Conservation (phyloP, 2,113 vertebrate species). For the Xiphias gladius region DNA sequence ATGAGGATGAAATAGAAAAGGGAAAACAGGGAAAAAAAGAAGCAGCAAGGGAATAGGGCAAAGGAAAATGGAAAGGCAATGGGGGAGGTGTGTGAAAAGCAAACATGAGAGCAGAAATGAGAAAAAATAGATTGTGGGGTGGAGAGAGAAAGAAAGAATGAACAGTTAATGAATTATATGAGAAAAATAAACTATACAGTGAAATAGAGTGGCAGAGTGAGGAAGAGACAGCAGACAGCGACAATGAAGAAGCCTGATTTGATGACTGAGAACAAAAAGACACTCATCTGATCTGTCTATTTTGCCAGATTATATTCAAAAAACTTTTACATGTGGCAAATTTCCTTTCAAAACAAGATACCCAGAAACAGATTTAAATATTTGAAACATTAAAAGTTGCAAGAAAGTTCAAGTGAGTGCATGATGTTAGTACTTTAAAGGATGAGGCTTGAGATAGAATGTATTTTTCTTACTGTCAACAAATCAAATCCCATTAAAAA, state of each 20-base stretch:
- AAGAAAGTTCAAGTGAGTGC: neutral
- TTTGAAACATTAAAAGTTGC: neutral
- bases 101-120: slow-evolving; percentile 3
- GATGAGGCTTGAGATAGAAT: neutral
- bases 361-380: neutral
- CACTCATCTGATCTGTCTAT: slow-evolving; percentile 24
- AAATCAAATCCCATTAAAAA: slow-evolving; percentile 36
- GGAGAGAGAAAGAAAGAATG: slow-evolving; percentile 31
- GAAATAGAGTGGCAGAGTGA: slow-evolving; percentile 1
- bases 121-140: neutral
- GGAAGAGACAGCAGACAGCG: slow-evolving; percentile 7
- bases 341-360: slow-evolving; percentile 44
- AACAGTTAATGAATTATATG: slow-evolving; percentile 30
- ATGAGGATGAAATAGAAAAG: slow-evolving; percentile 7
- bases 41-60: neutral
- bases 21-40: neutral
- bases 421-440: neutral
- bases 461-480: slow-evolving; percentile 20
- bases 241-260: slow-evolving; percentile 25
- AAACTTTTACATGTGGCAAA: neutral
- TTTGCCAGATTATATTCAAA: slow-evolving; percentile 31
- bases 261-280: slow-evolving; percentile 24
- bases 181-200: neutral
- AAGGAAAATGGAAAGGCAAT: slow-evolving; percentile 15
- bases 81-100: slow-evolving; percentile 38